A percentile compares a stretch with the other conserved stretches of the same genome.
phyloP scores from a whole-genome alignment of 2,113 vertebrate species.

The Alaudala cheleensis region DNA sequence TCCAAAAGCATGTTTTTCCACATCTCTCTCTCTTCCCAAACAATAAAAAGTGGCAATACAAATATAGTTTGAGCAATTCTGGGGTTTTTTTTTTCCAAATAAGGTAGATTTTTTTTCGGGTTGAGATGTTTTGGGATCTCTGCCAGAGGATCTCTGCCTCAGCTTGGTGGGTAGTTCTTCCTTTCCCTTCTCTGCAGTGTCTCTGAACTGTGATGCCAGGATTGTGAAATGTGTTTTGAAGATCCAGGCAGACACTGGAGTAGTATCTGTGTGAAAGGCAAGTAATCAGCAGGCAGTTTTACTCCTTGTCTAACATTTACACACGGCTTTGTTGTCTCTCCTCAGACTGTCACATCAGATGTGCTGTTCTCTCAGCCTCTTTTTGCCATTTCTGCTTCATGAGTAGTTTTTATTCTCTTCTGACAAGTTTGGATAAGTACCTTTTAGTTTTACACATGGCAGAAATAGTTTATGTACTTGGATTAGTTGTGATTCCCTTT shows the following conservation, averaged over 20 bases:
- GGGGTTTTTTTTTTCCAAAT: neutral
- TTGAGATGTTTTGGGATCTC: neutral
- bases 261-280: constrained; percentile 3
- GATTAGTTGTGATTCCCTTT: neutral
- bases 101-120: neutral
- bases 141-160: constrained; percentile 32
- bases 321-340: constrained; percentile 9
- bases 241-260: neutral
- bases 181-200: neutral
- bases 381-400: neutral
- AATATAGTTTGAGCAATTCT: neutral
- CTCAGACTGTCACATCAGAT: neutral
- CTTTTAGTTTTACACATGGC: neutral
- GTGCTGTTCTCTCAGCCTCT: neutral
- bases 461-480: neutral
- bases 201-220: neutral
- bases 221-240: neutral
- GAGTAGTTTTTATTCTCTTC: neutral
- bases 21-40: neutral
- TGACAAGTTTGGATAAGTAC: neutral
- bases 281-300: neutral
- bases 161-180: neutral
- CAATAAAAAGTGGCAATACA: neutral
- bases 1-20: neutral
- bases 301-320: constrained; percentile 13